These are phyloP conservation scores for Periphyllus acericola DNA, from an alignment of 2,888 invertebrate genomes.

Conservation along the genomic window DNA sequence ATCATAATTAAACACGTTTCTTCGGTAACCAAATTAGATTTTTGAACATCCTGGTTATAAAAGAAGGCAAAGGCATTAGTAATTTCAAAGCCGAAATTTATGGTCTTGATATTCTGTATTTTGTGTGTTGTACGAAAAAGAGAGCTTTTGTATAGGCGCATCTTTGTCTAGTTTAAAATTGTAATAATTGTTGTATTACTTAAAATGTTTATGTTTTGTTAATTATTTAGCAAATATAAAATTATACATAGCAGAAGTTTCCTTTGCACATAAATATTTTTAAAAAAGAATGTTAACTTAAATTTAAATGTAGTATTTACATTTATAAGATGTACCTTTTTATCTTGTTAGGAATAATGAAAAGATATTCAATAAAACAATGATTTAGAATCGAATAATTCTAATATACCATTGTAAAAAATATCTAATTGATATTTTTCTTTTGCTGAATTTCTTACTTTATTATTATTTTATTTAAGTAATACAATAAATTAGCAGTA, in stretches of 20 bases:
- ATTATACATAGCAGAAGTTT: no score
- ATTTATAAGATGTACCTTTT: not conserved
- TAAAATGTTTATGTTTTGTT: no score
- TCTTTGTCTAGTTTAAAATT: not conserved
- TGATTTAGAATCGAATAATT: no score
- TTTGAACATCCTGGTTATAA: conserved; percentile 38
- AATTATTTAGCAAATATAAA: no score
- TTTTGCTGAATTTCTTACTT: no score
- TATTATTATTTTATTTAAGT: no score
- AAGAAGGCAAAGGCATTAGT: conserved; percentile 13
- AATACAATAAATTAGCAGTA: no score
- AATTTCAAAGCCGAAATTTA: conserved; percentile 33
- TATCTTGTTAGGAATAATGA: no score
- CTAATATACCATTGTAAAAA: no score
- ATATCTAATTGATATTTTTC: no score
- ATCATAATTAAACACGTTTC: conserved; percentile 5
- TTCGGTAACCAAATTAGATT: conserved; percentile 11
- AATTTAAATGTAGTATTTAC: not conserved
- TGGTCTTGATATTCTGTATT: conserved; percentile 4
- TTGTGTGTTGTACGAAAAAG: not conserved
- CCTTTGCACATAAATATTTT: not conserved
- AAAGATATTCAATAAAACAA: no score
- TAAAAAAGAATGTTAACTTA: not conserved
- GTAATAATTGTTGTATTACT: not conserved
- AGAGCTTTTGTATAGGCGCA: not conserved